Base-by-base conservation (phyloP, 2,888 invertebrate genomes). In the Eristalis intricaria region DNA sequence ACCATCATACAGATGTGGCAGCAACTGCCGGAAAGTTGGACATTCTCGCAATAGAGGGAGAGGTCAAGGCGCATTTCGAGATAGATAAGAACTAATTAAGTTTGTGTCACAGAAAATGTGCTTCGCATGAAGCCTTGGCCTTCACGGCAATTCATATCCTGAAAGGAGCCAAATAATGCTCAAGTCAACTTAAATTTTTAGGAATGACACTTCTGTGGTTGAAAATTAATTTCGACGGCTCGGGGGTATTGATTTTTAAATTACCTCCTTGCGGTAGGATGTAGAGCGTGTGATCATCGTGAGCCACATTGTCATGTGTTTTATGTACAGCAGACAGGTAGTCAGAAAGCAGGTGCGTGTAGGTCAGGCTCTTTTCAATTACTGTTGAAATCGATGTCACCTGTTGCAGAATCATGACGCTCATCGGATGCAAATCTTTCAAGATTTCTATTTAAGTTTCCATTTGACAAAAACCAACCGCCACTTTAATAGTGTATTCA, bases 91-190 rank as follows among this genome's bases (percentile, higher is more conserved):
- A 91, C 92, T 92, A 92, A 93, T 93, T 93, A 93, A 92, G 92
- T 92, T 93, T 92, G 91, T 92, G 92, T 93, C 92, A 92, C 91
- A 91, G 91, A 91, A 92, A 92, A 92, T 92, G 92, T 92, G 92
- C 91, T 92, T 91, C 91, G 91, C 91, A 90, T 90, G 89, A 90
- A 90, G 91, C 91, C 89, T 89, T 90, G 90, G 90, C 90, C 90
- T 90, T 90, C 90, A 90, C 89, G 91, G 90, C 91, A 91, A 91
- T 91, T 91, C 91, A 91, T 91, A 91, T 91, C 70, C 15, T 26
- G 63, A 40, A 71, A 40, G 58, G 15, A 64, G 58, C 26, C 19
- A 40, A 79, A 23, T 26, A 65, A 71, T 60, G 65, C 64, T 71
- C 43, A 79, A 66, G 29, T 73, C 19, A 58, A 32, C 60, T 70